Percentiles rank a stretch among this genome's conserved stretches.
Evolutionary conservation across 1,140 invertebrate genomes (phyloP).

Genomic region (Hesperophylax magnus): DNA sequence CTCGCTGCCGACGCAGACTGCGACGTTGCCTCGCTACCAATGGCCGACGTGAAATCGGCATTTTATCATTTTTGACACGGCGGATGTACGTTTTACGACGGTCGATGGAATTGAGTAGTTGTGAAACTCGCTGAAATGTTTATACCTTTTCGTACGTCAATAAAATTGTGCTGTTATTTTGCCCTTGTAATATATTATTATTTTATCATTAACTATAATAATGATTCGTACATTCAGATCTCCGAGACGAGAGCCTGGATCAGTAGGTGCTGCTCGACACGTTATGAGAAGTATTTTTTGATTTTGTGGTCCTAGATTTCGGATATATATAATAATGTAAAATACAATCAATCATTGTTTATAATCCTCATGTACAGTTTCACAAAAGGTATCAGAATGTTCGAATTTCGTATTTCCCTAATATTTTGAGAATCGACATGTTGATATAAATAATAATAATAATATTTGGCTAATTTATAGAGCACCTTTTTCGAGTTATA

Average conservation of each 20-base stretch:
- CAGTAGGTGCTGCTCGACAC: not conserved
- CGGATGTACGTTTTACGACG: conserved; percentile 41
- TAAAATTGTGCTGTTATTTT: conserved; percentile 39
- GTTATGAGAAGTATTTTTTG: not conserved
- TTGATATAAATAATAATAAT: too few relatives aligned
- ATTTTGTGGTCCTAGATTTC: too few relatives aligned
- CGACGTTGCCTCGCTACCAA: conserved; percentile 8
- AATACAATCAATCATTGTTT: too few relatives aligned
- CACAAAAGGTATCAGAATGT: too few relatives aligned
- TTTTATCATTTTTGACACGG: conserved; percentile 37
- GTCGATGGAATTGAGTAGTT: conserved; percentile 37
- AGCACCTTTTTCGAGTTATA: too few relatives aligned
- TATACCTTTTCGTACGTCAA: conserved; percentile 30
- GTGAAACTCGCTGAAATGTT: conserved; percentile 37
- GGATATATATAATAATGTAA: too few relatives aligned
- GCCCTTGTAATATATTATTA: conserved; percentile 19
- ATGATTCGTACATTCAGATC: too few relatives aligned
- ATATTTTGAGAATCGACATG: too few relatives aligned
- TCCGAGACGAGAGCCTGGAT: too few relatives aligned
- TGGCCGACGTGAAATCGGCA: conserved; percentile 35
- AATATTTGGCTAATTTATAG: too few relatives aligned
- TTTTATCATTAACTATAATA: not conserved
- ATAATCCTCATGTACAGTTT: too few relatives aligned
- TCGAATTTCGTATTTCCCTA: too few relatives aligned
- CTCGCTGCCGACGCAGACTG: not conserved